Conservation (phyloP, 2,888 invertebrate genomes). For the Lacanobia wlatinum region DNA sequence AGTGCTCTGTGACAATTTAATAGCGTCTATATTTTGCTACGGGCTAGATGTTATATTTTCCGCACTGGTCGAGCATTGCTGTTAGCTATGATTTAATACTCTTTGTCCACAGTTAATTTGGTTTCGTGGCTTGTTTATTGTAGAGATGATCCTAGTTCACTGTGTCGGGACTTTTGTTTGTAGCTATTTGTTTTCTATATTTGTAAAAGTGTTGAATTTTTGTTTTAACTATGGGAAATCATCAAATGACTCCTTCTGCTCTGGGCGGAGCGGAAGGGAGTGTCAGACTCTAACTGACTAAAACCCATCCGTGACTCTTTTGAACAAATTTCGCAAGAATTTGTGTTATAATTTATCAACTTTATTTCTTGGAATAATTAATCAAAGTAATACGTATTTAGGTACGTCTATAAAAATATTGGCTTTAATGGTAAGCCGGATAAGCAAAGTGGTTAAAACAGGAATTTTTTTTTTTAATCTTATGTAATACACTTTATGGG, state of each 20-base stretch:
- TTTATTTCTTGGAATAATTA: background rate
- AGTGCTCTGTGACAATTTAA: constrained; percentile 75
- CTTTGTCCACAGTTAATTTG: constrained; percentile 71
- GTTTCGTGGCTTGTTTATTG: constrained; percentile 69
- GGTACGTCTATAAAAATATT: background rate
- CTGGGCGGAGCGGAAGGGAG: no score
- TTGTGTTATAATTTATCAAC: background rate
- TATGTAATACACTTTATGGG: no score
- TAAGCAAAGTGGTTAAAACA: background rate
- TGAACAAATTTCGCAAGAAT: background rate
- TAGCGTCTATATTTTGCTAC: constrained; percentile 79
- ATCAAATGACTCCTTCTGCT: no score
- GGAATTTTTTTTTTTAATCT: background rate
- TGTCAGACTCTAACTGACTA: no score
- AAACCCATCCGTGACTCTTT: no score
- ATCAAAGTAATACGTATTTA: background rate
- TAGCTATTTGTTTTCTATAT: constrained; percentile 11
- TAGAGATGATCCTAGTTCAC: constrained; percentile 55
- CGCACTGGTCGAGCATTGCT: constrained; percentile 73
- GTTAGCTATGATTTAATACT: constrained; percentile 78
- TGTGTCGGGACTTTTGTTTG: constrained; percentile 22
- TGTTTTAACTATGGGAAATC: no score
- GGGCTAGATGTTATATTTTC: constrained; percentile 78
- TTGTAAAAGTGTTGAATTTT: constrained; percentile 20
- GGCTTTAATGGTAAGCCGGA: background rate